Base-by-base conservation (phyloP, 92 coral and sea anemone species). In the Heteractis magnifica region DNA sequence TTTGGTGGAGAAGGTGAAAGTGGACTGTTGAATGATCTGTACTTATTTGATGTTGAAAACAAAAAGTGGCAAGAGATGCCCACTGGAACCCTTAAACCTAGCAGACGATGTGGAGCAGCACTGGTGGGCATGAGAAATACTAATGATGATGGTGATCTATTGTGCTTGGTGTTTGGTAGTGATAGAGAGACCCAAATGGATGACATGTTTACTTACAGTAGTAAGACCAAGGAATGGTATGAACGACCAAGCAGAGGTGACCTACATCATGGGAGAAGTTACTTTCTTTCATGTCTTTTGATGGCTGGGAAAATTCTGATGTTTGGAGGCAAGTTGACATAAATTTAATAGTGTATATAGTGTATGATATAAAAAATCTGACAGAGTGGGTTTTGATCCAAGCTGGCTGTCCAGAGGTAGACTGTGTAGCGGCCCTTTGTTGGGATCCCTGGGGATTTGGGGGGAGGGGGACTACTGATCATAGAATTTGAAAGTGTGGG, bases 91-190 rank as follows among this genome's bases (percentile, higher is more conserved):
- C 11, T 62, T 13, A 11, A 14, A 56, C 85, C 86, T 15, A 44
- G 59, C 21, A 16, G 80, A 55, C 41, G 79, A 7, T 14, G 19
- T 56, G 80, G 86, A 19, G 71, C 80, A 75, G 86, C 78, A 56
- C 14, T 83, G 81, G n/a, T 73, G 11, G 86, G 80, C 19, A 74
- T 83, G 80, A 72, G 86, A 21, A 83, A 83, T 49, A 83, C 86
- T 21, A 83, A 83, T 75, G 86, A 83, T 48, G 86, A 83, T 83
- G 86, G 86, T 52, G 86, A 83, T 58, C 58, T 83, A 80, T 60
- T 83, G 80, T 83, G 80, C 76, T 58, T 83, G 48, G 41, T 83
- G 58, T 75, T 73, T 83, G 86, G 86, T 56, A 13, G 48, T 16
- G 48, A 44, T 52, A n/a, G 4, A 5, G 74, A 83, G 6, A 10